Evolutionary conservation across 1,140 invertebrate species (phyloP), one percentile per base, ranked within the genome.

Genomic region (Eueides isabella): DNA sequence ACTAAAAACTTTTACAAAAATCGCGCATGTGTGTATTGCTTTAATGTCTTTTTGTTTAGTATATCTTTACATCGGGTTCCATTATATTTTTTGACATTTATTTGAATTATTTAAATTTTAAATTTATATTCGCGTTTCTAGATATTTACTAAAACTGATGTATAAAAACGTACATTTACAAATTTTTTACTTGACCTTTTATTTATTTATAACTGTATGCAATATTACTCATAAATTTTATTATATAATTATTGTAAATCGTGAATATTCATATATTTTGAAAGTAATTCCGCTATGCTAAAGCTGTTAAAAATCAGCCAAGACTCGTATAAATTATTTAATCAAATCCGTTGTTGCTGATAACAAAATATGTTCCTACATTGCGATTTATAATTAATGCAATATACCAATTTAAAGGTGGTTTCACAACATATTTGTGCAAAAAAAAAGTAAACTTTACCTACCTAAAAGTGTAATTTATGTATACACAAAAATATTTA

Each of bases 251-350:
- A 26, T 66, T 66, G 11, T 23, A 29, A 26, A 14, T 12, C 31
- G 63, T 65, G 31, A 41, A 38, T 66, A 66, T 66, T 41, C 23
- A 66, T 41, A 41, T 35, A 26, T 66, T 66, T 66, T 41, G 14
- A 66, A 66, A 66, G 35, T 26, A 66, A 66, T 38, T 33, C 64
- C 64, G 64, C 64, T 66, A 11, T 23, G 19, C 0, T 65, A 23
- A 0, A 14, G 23, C 31, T 41, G 14, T 26, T 38, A 41, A 66
- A 41, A 66, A 23, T 41, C 9, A 26, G 35, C 33, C 6, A 12
- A 41, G 11, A 12, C 31, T 64, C 0, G 62, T 38, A 65, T 65
- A 65, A 33, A 5, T 65, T 65, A 33, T 65, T 35, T 1, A 33
- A 41, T 63, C 6, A 31, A 63, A n/a, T 30, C 61, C 29, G 29